Conservation (phyloP, 2,113 vertebrate genomes). For the Colinus virginianus region DNA sequence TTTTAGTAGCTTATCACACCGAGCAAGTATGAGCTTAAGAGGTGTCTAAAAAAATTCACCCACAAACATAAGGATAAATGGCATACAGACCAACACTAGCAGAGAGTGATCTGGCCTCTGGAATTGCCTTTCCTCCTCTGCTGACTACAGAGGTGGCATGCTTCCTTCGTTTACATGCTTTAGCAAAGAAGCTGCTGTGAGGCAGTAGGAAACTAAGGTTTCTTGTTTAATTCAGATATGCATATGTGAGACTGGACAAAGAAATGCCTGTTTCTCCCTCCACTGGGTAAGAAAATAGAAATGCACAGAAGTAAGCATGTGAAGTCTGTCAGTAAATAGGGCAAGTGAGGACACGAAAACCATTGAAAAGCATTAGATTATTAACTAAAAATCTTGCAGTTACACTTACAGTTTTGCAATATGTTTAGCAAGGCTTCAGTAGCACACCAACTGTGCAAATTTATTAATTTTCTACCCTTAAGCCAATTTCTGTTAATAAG, state of each 20-base stretch:
- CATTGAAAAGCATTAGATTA: not conserved
- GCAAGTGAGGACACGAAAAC: not conserved
- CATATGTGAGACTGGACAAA: not conserved
- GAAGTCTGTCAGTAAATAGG: not conserved
- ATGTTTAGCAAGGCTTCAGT: not conserved
- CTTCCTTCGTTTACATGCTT: not conserved
- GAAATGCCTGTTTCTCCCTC: constrained; percentile 1
- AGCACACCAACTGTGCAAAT: not conserved
- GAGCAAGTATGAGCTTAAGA: not conserved
- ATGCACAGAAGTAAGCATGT: not conserved
- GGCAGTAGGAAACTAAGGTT: not conserved
- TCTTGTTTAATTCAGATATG: not conserved
- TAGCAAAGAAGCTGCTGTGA: not conserved
- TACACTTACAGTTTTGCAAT: not conserved
- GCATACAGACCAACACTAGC: not conserved
- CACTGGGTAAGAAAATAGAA: not conserved
- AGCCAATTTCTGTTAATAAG: not conserved
- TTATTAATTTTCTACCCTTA: constrained; percentile 8
- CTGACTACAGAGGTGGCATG: not conserved
- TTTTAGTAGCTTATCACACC: not conserved
- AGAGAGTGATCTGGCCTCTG: not conserved
- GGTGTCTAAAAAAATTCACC: not conserved
- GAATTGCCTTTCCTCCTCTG: not conserved
- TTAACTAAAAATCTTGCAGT: not conserved
- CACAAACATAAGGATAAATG: not conserved